Evolutionary conservation across 1,140 invertebrate genomes (phyloP).

Genomic region (Procambarus clarkii): DNA sequence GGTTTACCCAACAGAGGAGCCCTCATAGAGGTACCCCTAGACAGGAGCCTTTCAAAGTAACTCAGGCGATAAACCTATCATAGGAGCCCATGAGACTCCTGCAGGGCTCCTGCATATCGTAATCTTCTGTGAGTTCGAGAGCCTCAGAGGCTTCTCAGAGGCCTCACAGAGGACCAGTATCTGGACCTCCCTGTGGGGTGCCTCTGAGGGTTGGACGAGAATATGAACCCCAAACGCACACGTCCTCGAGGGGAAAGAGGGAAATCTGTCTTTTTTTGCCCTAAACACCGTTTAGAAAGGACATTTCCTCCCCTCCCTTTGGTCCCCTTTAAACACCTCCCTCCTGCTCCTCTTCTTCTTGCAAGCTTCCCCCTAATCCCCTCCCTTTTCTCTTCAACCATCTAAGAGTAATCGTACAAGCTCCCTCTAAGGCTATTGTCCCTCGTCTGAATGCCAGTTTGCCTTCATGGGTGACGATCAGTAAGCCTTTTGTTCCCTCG

Average conservation of each 20-base stretch:
- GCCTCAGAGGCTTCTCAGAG: too few species aligned
- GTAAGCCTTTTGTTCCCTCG: background rate
- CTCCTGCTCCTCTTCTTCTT: background rate
- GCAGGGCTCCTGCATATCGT: too few species aligned
- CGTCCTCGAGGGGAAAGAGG: background rate
- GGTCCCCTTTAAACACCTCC: background rate
- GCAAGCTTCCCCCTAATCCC: background rate
- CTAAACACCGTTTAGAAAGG: background rate
- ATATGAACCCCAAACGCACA: background rate
- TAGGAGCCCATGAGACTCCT: too few species aligned
- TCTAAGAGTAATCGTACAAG: background rate
- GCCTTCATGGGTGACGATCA: constrained; percentile 1
- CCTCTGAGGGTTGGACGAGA: background rate
- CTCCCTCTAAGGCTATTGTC: background rate
- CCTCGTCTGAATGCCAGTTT: constrained; percentile 7
- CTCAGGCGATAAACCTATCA: too few species aligned
- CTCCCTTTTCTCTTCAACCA: background rate
- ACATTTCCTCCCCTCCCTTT: background rate
- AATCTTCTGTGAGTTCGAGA: too few species aligned
- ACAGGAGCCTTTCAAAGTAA: too few species aligned
- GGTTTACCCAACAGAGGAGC: too few species aligned
- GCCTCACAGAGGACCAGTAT: background rate
- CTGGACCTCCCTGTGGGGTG: background rate
- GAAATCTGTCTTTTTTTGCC: background rate
- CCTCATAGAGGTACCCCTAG: too few species aligned